These are phyloP conservation scores for Polypedilum pembai DNA, from an alignment of 1,140 invertebrate species.

Conservation along the genomic window DNA sequence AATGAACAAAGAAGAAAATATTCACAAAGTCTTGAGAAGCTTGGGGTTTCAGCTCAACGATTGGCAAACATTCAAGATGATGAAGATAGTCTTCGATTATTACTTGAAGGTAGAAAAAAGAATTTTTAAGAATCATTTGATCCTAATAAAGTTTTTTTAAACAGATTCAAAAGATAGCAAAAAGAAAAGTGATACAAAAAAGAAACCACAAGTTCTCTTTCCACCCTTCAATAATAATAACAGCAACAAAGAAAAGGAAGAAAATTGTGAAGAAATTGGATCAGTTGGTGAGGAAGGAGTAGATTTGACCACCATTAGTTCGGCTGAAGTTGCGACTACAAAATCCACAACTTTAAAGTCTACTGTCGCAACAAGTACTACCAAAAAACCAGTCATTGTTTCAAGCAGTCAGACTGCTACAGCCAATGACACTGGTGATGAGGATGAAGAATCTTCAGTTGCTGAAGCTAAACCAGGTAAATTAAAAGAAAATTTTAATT, in stretches of 20 bases:
- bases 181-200: slow-evolving; percentile 29
- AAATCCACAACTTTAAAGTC: no score
- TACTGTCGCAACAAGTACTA: not conserved
- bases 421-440: slow-evolving; percentile 44
- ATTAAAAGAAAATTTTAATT: no score
- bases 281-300: slow-evolving; percentile 42
- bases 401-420: slow-evolving; percentile 39
- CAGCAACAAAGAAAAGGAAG: slow-evolving; percentile 31
- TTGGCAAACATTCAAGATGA: slow-evolving; percentile 43
- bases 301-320: slow-evolving; percentile 35
- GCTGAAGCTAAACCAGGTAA: slow-evolving; percentile 62
- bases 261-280: slow-evolving; percentile 38
- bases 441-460: slow-evolving; percentile 52
- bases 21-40: slow-evolving; percentile 42
- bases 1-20: slow-evolving; percentile 44
- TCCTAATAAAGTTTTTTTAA: not conserved
- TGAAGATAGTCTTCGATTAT: slow-evolving; percentile 40
- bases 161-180: not conserved
- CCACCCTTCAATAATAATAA: not conserved
- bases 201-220: slow-evolving; percentile 28
- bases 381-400: slow-evolving; percentile 35
- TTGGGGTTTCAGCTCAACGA: slow-evolving; percentile 45
- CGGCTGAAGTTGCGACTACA: no score
- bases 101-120: slow-evolving; percentile 31
- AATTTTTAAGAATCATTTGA: not conserved